phyloP scores from a whole-genome alignment of 1,140 invertebrate genomes.

The Drosophila kikkawai region DNA sequence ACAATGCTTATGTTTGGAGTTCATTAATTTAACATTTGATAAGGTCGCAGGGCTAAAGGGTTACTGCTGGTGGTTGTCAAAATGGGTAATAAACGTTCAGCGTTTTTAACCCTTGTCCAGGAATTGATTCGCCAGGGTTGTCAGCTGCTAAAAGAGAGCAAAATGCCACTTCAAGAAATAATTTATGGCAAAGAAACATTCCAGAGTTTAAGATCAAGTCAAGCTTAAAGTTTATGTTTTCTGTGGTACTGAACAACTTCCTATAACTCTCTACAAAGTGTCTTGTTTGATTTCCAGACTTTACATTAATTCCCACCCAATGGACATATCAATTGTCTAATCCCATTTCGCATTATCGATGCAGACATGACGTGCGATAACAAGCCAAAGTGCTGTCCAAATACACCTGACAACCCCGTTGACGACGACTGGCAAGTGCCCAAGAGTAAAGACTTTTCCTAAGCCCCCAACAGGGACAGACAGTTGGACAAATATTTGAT shows the following conservation, averaged over 20 bases:
- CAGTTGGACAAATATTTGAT: conserved; percentile 44
- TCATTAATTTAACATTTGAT: conserved; percentile 81
- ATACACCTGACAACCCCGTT: conserved; percentile 55
- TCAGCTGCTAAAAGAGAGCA: conserved; percentile 33
- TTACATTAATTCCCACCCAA: conserved; percentile 16
- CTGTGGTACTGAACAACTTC: too few relatives aligned
- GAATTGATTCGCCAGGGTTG: conserved; percentile 67
- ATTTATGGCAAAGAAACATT: background rate
- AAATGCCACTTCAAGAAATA: background rate
- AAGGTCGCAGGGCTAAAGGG: conserved; percentile 46
- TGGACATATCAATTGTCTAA: conserved; percentile 19
- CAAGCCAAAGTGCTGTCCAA: conserved; percentile 51
- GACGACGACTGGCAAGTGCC: conserved; percentile 59
- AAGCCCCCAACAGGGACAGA: conserved; percentile 35
- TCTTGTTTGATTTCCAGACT: background rate
- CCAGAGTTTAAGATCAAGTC: background rate
- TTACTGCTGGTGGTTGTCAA: conserved; percentile 53
- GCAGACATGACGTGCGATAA: conserved; percentile 41
- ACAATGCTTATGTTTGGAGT: conserved; percentile 68
- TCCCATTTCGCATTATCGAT: conserved; percentile 41
- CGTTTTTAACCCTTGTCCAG: conserved; percentile 45
- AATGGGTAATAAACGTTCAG: conserved; percentile 64
- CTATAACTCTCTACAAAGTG: background rate
- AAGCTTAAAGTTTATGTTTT: background rate
- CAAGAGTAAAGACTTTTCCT: conserved; percentile 35